phyloP scores from a whole-genome alignment of 2,797 vertebrate genomes.

The Trachurus trachurus region DNA sequence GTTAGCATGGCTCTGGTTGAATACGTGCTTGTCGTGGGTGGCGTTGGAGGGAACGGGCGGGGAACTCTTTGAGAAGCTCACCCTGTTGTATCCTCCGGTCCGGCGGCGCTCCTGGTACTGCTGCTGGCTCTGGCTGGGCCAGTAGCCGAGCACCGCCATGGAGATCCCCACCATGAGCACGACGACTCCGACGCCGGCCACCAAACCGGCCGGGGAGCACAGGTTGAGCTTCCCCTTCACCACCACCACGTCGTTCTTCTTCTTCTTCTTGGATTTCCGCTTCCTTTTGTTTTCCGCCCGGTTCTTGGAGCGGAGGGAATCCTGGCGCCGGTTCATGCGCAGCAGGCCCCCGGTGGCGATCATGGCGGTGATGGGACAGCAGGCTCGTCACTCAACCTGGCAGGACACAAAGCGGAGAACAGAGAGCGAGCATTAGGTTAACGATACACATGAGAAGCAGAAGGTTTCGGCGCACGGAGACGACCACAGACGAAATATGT shows the following conservation, averaged over 20 bases:
- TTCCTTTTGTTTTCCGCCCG: constrained; percentile 92
- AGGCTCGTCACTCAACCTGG: constrained; percentile 84
- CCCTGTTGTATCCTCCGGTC: constrained; percentile 67
- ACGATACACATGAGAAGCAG: constrained; percentile 4
- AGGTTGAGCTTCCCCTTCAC: constrained; percentile 97
- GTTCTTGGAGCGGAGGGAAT: constrained; percentile 92
- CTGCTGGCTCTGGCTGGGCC: constrained; percentile 90
- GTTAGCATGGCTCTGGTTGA: constrained; percentile 76
- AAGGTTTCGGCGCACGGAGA: constrained; percentile 17
- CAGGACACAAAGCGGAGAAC: constrained; percentile 24
- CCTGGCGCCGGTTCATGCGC: constrained; percentile 97
- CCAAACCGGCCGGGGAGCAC: constrained; percentile 92
- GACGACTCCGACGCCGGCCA: constrained; percentile 92
- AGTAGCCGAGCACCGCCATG: constrained; percentile 97
- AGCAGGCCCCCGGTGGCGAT: constrained; percentile 98
- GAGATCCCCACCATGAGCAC: constrained; percentile 94
- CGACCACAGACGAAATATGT: constrained; percentile 14
- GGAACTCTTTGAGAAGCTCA: constrained; percentile 74
- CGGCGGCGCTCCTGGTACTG: constrained; percentile 79
- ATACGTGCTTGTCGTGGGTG: constrained; percentile 52
- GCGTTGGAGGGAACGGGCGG: constrained; percentile 57
- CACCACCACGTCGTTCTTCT: constrained; percentile 96
- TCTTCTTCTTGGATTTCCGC: constrained; percentile 93
- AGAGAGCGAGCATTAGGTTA: constrained; percentile 9
- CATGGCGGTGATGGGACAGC: constrained; percentile 86